Base-by-base conservation (phyloP, 2,888 invertebrate species). In the Synanthedon formicaeformis region DNA sequence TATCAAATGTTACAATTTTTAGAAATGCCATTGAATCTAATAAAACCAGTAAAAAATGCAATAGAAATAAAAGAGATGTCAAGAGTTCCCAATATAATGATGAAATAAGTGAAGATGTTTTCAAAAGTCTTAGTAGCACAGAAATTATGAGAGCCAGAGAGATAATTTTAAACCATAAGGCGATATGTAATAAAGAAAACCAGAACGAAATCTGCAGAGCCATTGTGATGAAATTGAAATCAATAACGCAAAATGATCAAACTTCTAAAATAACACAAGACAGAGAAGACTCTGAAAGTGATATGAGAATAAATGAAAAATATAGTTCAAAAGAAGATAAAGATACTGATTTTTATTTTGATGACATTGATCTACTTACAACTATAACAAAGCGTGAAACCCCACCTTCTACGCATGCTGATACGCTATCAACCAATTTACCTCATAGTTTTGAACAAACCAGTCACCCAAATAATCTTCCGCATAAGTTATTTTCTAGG, bases 141-240 rank as follows among this genome's bases (percentile, higher is more conserved):
- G 64, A 77, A 50, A 58, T 73, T 23, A 61, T 65, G 58, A 72
- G 68, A 61, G 78, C 73, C 1, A 76, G 72, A 64, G 74, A 80
- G 56, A 66, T 81, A 1, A 73, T 87, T 53, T 57, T 69, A 23
- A 73, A 78, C 40, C 75, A 84, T 54, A 65, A 79, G n/a, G 57
- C 69, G 53, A 45, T 71, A 41, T 87, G 87, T 52, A 75, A 71
- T 18, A 60, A 73, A 41, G 66, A 73, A 48, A 67, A 67, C 49
- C 64, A 73, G 56, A 67, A 73, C 58, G 65, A 74, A 54, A 62
- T 75, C 40, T 87, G 87, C 52, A 75, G 73, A 63, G 67, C 78
- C 50, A 67, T 84, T 16, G 69, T 85, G 4, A 61, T 53, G 14
- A 74, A 79, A 60, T 57, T 87, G 4, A 71, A 74, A 60, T 51